phyloP scores from a whole-genome alignment of 2,888 invertebrate species.

The Leptopilina syphax region DNA sequence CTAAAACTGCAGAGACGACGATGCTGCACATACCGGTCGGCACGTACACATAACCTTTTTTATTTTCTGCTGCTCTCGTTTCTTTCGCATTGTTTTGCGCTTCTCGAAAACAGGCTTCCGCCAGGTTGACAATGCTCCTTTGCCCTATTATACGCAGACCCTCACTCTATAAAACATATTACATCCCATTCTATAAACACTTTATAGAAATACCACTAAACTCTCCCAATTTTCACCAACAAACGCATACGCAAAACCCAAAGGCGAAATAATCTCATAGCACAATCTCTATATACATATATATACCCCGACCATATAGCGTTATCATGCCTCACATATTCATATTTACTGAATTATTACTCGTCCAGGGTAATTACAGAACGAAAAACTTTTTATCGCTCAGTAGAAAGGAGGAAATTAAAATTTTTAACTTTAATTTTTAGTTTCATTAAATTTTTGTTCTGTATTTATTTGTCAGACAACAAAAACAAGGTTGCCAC shows the following conservation, averaged over 20 bases:
- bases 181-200: slow-evolving; percentile 48
- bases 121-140: slow-evolving; percentile 41
- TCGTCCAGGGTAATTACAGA: neutral
- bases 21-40: slow-evolving; percentile 29
- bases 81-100: slow-evolving; percentile 60
- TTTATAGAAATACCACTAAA: slow-evolving; percentile 14
- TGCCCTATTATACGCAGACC: slow-evolving; percentile 33
- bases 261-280: slow-evolving; percentile 13
- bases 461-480: neutral
- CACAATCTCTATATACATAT: no score
- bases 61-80: slow-evolving; percentile 45
- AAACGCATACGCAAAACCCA: neutral
- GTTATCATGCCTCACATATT: neutral
- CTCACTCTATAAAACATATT: slow-evolving; percentile 45
- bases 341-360: slow-evolving; percentile 15
- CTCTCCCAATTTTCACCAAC: neutral
- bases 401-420: neutral
- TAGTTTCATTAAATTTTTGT: neutral
- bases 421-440: neutral
- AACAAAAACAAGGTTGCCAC: neutral
- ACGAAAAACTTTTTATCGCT: neutral
- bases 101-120: slow-evolving; percentile 58
- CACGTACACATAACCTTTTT: slow-evolving; percentile 38
- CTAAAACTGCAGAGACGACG: slow-evolving; percentile 37
- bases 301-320: neutral